Conservation (phyloP, 1,140 invertebrate genomes). For the Drosophila takahashii region DNA sequence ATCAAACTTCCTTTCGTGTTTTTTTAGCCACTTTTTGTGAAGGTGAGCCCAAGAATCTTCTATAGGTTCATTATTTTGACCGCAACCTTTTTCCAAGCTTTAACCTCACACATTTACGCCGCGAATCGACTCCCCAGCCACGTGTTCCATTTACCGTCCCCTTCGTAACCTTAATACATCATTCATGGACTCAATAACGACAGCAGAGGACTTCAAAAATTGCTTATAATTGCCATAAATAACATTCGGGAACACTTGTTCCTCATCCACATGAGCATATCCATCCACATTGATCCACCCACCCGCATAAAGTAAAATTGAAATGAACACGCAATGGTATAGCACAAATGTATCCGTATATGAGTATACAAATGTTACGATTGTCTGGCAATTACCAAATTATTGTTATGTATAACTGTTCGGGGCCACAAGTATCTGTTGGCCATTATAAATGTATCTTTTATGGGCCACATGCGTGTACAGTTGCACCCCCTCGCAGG, state of each 20-base stretch:
- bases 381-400: constrained; percentile 82
- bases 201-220: constrained; percentile 46
- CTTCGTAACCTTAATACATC: constrained; percentile 55
- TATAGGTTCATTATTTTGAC: background rate
- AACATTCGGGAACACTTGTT: constrained; percentile 67
- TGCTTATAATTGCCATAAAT: constrained; percentile 69
- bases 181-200: constrained; percentile 51
- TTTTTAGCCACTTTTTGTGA: too few species aligned
- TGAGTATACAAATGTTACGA: constrained; percentile 74
- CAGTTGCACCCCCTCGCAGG: constrained; percentile 58
- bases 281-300: constrained; percentile 34
- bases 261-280: constrained; percentile 27
- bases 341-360: constrained; percentile 22
- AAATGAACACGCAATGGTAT: constrained; percentile 68
- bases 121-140: constrained; percentile 15
- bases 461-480: constrained; percentile 71
- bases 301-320: constrained; percentile 61
- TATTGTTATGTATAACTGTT: constrained; percentile 80
- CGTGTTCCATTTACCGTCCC: constrained; percentile 53
- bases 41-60: background rate
- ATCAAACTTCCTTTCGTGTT: too few species aligned
- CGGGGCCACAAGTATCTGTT: constrained; percentile 58
- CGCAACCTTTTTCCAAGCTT: background rate
- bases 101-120: constrained; percentile 34
- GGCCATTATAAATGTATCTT: constrained; percentile 77